Base-by-base conservation (phyloP, 2,113 vertebrate species). In the Murina feae region DNA sequence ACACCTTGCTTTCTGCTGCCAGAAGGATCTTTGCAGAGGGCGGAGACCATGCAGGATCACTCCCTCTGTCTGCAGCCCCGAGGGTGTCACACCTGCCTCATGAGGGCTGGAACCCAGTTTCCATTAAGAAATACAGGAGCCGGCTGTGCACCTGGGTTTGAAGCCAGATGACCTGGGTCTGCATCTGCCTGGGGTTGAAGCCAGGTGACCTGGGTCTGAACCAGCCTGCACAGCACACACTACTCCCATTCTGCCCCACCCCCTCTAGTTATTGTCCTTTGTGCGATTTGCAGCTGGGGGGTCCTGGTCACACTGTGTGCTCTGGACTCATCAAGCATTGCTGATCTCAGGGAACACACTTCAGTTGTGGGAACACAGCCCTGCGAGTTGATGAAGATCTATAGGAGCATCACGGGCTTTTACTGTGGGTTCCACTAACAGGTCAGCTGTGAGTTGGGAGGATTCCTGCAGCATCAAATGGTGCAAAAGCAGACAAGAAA, bases 1-100 rank as follows among this genome's bases (percentile, higher is more conserved):
- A 91, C 37, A 1, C 89, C 96, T 95, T 88, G 96, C 95, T 96
- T 80, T 93, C 97, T 90, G 97, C 97, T 96, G 97, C 97, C 97
- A 96, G 97, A 92, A 92, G 93, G 96, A 96, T 96, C 95, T 95
- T 93, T 92, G 96, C 96, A n/a, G 87, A 78, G 42, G 58, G 92
- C 30, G 82, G 63, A 86, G 95, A 93, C 9, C 9, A 93, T 84
- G 86, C 86, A 68, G 80, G 0, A 0, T 90, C 89, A 96, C 94
- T 95, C 92, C 93, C 95, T 89, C 96, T 95, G 91, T 92, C 96
- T 95, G 89, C 80, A 81, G 92, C 93, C 95, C 94, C 90, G 47
- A 1, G 85, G 96, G 96, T 96, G 96, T 96, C 95, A 94, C 91
- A 89, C 95, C 89, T 78, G 86, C 51, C 88, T 97, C 97, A 94